Base-by-base conservation (phyloP, 2,797 vertebrate genomes). In the Perodicticus potto region DNA sequence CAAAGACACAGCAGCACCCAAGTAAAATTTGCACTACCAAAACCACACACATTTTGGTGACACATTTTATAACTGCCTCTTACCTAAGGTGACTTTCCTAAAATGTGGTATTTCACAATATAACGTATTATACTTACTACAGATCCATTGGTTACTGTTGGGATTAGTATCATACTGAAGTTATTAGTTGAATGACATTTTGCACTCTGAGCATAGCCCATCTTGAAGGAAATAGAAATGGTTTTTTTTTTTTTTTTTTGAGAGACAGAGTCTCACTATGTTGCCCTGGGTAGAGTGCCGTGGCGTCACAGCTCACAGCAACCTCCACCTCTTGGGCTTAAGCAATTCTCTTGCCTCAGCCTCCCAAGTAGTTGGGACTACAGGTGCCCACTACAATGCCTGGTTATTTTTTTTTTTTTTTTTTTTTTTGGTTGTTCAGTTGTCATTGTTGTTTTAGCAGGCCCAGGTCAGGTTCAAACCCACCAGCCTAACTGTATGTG, bases 1-100 rank as follows among this genome's bases (percentile, higher is more conserved):
- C 10, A 11, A 78, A 57, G 69, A 73, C 8, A 29, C 0, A 4
- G 27, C 0, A 29, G 13, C 2, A 7, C 17, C 5, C 3, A 11
- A 3, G 61, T 17, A 0, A 11, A 32, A 80, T 43, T 3, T 72
- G n/a, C 65, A 77, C 89, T 25, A 40, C 23, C 29, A 17, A 0
- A 57, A n/a, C 69, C 32, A 37, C 2, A 1, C 17, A 80, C 16
- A 59, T 73, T 32, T 94, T 34, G 19, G 10, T 80, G n/a, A 65
- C 29, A 65, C 12, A 17, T 25, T 82, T 89, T 17, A 70, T 13
- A 11, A 27, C 84, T 72, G 16, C 29, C 61, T 53, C 5, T 7
- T 69, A 70, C 45, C 37, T 43, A 72, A 55, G 4, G 34, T 19
- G 40, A 25, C 22, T 6, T 49, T 29, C 4, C 32, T 5, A 29